Evolutionary conservation across 2,888 invertebrate genomes (phyloP).

Genomic region (Ischnura elegans): DNA sequence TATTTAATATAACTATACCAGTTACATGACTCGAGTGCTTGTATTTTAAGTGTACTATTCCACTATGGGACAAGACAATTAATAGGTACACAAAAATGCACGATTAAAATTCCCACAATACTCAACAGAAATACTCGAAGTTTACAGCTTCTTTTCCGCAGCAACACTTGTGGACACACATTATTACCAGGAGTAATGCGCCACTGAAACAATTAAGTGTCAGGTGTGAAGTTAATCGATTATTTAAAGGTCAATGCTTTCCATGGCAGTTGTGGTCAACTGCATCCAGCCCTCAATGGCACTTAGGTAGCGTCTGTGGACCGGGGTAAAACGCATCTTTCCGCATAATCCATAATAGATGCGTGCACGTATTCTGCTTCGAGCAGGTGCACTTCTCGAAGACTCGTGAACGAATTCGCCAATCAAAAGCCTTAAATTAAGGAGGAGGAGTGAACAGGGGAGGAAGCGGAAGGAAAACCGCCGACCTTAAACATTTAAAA

Average conservation of each 20-base stretch:
- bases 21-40: no score
- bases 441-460: no score
- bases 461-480: neutral
- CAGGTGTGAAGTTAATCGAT: neutral
- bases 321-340: neutral
- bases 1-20: no score
- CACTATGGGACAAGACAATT: no score
- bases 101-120: no score
- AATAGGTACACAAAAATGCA: no score
- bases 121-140: no score
- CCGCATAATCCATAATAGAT: neutral
- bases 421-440: constrained; percentile 24
- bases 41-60: no score
- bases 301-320: neutral
- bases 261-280: neutral
- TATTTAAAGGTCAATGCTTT: neutral
- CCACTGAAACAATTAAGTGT: no score
- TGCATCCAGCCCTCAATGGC: neutral
- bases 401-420: neutral
- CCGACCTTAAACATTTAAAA: constrained; percentile 25
- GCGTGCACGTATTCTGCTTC: neutral
- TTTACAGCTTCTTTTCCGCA: no score
- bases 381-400: neutral
- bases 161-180: no score
- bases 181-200: no score